phyloP scores from a whole-genome alignment of 2,797 vertebrate species.

The Gymnodraco acuticeps region DNA sequence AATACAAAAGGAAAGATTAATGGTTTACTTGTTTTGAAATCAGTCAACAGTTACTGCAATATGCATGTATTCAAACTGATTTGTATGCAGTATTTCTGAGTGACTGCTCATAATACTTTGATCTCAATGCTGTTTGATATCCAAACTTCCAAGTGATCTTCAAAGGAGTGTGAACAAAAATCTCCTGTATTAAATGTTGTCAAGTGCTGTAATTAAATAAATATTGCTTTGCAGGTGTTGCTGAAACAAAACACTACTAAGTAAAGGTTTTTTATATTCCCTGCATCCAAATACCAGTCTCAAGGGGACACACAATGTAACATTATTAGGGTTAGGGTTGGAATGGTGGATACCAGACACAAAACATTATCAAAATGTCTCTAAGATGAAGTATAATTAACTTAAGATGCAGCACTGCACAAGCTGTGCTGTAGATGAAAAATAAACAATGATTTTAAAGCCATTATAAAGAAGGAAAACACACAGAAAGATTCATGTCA shows the following conservation, averaged over 20 bases:
- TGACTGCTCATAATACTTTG: not conserved
- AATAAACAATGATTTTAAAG: not conserved
- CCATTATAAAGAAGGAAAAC: not conserved
- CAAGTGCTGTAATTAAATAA: not conserved
- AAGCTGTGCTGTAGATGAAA: not conserved
- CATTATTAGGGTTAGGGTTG: too few relatives aligned
- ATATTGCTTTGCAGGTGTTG: not conserved
- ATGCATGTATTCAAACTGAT: not conserved
- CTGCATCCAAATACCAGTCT: not conserved
- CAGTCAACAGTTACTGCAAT: not conserved
- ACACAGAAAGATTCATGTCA: slow-evolving; percentile 1
- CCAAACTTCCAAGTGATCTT: not conserved
- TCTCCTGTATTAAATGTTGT: not conserved
- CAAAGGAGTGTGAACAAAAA: not conserved
- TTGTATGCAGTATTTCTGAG: not conserved
- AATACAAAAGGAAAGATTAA: too few relatives aligned
- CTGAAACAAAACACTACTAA: not conserved
- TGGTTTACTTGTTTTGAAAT: not conserved
- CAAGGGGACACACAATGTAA: not conserved
- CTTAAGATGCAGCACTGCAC: not conserved
- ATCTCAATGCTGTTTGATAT: not conserved
- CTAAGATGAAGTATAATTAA: not conserved
- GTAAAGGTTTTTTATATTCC: not conserved
- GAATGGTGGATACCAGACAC: slow-evolving; percentile 1
- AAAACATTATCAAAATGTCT: not conserved